phyloP scores from a whole-genome alignment of 1,140 invertebrate genomes.

The Arion vulgaris region DNA sequence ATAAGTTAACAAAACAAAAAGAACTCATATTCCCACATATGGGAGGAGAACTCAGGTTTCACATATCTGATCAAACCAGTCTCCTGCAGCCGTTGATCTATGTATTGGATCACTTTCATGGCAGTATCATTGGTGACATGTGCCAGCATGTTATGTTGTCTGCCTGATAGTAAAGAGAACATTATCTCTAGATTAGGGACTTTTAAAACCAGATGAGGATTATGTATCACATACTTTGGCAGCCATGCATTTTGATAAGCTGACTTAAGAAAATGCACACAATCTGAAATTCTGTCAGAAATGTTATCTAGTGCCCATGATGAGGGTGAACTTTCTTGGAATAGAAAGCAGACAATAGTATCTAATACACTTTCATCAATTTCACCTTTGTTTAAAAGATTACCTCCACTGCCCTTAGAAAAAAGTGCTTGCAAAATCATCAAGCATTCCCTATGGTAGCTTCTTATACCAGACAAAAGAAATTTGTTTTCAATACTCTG shows the following conservation, averaged over 20 bases:
- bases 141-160: constrained; percentile 59
- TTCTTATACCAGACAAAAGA: constrained; percentile 38
- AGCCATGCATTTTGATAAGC: constrained; percentile 53
- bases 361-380: constrained; percentile 51
- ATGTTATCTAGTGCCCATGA: constrained; percentile 56
- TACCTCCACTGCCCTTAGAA: constrained; percentile 46
- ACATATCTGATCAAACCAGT: constrained; percentile 53
- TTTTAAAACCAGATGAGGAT: constrained; percentile 58
- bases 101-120: constrained; percentile 53
- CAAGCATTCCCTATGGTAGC: constrained; percentile 55
- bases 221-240: constrained; percentile 61
- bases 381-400: constrained; percentile 54
- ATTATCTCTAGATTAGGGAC: constrained; percentile 52
- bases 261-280: constrained; percentile 55
- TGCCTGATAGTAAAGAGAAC: constrained; percentile 43
- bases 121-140: constrained; percentile 45
- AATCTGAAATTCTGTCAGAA: constrained; percentile 59
- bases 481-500: constrained; percentile 45
- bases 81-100: constrained; percentile 55
- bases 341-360: constrained; percentile 57
- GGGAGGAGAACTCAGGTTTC: constrained; percentile 60
- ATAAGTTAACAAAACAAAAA: constrained; percentile 56
- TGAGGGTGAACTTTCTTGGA: constrained; percentile 55
- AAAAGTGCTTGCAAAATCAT: constrained; percentile 60
- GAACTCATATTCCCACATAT: constrained; percentile 69